Conservation (phyloP, 2,113 vertebrate species). For the Seriola dumerili region DNA sequence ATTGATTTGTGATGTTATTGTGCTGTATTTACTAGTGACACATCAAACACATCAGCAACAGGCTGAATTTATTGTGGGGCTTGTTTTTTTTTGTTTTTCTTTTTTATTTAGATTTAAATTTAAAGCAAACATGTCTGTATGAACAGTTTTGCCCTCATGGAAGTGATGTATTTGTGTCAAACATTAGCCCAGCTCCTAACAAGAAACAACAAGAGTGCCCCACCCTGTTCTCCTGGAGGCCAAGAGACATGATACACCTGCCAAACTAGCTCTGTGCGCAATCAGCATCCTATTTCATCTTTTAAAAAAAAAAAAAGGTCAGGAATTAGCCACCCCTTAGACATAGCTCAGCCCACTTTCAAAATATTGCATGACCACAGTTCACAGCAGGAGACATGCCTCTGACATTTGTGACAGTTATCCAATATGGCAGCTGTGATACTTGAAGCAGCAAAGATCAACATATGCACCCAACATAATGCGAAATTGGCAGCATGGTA, state of each 20-base stretch:
- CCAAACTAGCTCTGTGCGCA: constrained; percentile 39
- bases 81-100: neutral
- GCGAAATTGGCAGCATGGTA: neutral
- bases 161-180: constrained; percentile 4
- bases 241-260: constrained; percentile 48
- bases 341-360: neutral
- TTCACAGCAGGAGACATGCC: neutral
- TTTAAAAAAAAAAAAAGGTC: neutral
- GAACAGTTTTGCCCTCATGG: neutral
- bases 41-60: neutral
- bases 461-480: neutral
- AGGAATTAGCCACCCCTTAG: neutral
- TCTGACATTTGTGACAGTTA: neutral
- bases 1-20: neutral
- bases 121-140: neutral
- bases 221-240: constrained; percentile 38
- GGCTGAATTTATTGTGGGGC: too few relatives aligned
- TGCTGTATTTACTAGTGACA: neutral
- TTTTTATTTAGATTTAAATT: neutral
- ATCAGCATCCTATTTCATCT: constrained; percentile 32
- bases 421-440: neutral
- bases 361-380: neutral
- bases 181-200: constrained; percentile 17
- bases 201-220: constrained; percentile 46
- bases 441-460: neutral